A percentile compares a stretch with the other conserved stretches of the same genome.
These are phyloP conservation scores for Spodoptera littoralis DNA, from an alignment of 2,888 invertebrate species.

Conservation along the genomic window DNA sequence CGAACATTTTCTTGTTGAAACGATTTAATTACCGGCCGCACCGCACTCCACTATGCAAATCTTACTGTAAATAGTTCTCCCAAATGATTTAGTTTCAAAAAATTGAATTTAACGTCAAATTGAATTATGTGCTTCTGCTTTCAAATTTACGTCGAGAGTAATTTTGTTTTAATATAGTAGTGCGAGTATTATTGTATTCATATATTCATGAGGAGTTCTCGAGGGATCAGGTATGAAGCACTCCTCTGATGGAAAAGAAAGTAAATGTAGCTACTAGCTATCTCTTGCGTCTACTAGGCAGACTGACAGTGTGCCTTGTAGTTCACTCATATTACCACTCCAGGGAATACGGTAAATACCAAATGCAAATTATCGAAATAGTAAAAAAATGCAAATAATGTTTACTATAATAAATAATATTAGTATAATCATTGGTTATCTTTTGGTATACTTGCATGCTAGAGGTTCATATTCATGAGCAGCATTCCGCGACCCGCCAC, in stretches of 20 bases:
- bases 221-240: conserved; percentile 10
- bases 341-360: too few species aligned
- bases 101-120: conserved; percentile 27
- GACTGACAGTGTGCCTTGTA: neutral
- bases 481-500: too few species aligned
- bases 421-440: too few species aligned
- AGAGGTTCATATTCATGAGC: too few species aligned
- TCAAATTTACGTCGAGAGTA: conserved; percentile 31
- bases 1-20: neutral
- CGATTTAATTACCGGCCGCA: neutral
- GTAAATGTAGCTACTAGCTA: conserved; percentile 2
- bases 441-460: too few species aligned
- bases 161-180: conserved; percentile 34
- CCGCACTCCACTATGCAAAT: conserved; percentile 5
- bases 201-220: conserved; percentile 40
- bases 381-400: too few species aligned
- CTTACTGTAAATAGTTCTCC: conserved; percentile 8
- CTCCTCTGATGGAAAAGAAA: conserved; percentile 13
- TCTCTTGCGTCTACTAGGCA: neutral
- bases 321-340: too few species aligned
- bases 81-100: conserved; percentile 13
- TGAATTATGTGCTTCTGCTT: conserved; percentile 26
- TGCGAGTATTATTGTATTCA: conserved; percentile 37
- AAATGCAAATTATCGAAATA: too few species aligned
- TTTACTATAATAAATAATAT: too few species aligned